A percentile compares a stretch with the other conserved stretches of the same genome.
Evolutionary conservation across 23 tunicate genomes (phyloP).

Genomic region (Clavelina lepadiformis): DNA sequence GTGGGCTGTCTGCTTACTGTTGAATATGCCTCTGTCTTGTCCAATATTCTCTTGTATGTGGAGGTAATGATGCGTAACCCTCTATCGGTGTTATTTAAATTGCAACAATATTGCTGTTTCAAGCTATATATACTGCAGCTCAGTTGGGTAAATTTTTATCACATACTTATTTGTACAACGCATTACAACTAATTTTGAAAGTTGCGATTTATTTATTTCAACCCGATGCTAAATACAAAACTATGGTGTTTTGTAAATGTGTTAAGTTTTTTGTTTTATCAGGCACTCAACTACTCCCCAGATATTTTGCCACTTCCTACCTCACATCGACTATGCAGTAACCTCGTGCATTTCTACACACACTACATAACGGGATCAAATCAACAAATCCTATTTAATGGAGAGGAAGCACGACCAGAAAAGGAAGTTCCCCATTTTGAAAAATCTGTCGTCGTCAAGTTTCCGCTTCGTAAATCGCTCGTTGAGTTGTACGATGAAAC

Average conservation of each 20-base stretch:
- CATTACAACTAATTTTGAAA: too few relatives aligned
- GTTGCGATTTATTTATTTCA: too few relatives aligned
- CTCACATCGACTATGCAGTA: conserved; percentile 34
- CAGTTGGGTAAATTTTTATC: too few relatives aligned
- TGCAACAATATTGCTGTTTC: too few relatives aligned
- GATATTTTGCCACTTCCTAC: conserved; percentile 24
- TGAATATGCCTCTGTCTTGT: conserved; percentile 10
- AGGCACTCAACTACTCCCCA: conserved; percentile 27
- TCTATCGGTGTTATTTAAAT: not conserved
- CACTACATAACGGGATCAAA: too few relatives aligned
- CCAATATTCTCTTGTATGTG: conserved; percentile 37
- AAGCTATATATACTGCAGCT: too few relatives aligned
- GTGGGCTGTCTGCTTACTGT: conserved; percentile 30
- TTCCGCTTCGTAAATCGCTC: conserved; percentile 22
- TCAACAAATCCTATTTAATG: not conserved
- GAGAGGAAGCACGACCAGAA: conserved; percentile 13
- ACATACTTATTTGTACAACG: too few relatives aligned
- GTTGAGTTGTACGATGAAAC: conserved; percentile 4
- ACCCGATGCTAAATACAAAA: too few relatives aligned
- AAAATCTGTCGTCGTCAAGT: conserved; percentile 26
- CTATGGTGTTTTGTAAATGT: too few relatives aligned
- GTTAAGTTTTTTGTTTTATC: not conserved
- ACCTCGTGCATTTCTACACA: conserved; percentile 38
- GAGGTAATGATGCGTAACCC: conserved; percentile 9
- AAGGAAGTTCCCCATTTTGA: conserved; percentile 32